Evolutionary conservation across 2,113 vertebrate species (phyloP).

Genomic region (Rhea americana): DNA sequence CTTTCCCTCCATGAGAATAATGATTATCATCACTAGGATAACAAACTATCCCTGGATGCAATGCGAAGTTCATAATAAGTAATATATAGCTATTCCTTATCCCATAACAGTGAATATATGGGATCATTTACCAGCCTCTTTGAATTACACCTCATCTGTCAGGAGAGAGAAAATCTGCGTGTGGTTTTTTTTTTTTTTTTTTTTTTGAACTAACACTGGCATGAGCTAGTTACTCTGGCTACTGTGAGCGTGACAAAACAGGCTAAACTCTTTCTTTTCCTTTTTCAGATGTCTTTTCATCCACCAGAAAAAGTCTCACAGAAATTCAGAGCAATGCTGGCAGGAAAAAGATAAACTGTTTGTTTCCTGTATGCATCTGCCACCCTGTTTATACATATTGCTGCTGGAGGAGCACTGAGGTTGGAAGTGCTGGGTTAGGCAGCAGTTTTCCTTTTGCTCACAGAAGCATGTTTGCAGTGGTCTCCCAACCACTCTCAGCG

Average conservation of each 20-base stretch:
- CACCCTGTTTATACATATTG: background rate
- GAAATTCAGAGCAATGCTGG: background rate
- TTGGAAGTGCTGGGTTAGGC: background rate
- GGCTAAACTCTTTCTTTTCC: background rate
- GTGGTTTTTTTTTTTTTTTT: too few species aligned
- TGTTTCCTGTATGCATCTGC: background rate
- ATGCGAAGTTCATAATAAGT: background rate
- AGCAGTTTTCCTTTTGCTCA: background rate
- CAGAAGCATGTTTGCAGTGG: background rate
- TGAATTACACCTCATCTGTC: background rate
- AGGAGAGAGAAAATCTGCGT: constrained; percentile 13
- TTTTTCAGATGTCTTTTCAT: constrained; percentile 6
- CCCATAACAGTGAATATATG: background rate
- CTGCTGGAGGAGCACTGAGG: background rate
- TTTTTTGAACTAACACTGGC: background rate
- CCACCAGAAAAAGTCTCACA: background rate
- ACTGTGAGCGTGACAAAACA: background rate
- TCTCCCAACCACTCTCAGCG: background rate
- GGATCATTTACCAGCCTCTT: background rate
- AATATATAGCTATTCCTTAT: background rate
- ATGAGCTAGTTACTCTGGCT: constrained; percentile 5
- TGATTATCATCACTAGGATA: background rate
- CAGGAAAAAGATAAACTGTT: background rate
- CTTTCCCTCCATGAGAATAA: background rate
- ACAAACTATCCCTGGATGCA: background rate